Evolutionary conservation across 2,888 invertebrate genomes (phyloP).

Genomic region (Mactromeris polynyma): DNA sequence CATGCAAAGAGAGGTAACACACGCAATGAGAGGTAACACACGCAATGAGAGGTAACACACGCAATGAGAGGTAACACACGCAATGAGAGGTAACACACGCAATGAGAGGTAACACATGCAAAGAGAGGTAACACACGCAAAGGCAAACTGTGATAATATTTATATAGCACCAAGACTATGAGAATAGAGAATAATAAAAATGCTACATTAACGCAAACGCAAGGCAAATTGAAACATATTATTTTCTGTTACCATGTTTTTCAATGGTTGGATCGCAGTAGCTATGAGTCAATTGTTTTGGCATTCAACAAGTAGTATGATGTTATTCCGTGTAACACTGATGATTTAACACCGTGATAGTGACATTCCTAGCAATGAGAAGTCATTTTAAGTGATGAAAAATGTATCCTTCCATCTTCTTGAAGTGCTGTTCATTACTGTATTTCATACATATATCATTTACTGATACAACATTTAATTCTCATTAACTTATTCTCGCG

Average conservation of each 20-base stretch:
- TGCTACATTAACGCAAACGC: too few species aligned
- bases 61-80: too few species aligned
- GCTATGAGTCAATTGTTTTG: slow-evolving; percentile 7
- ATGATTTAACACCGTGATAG: slow-evolving; percentile 6
- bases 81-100: too few species aligned
- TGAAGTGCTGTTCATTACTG: not conserved
- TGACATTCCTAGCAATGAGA: not conserved
- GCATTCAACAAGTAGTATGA: slow-evolving; percentile 14
- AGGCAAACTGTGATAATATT: too few species aligned
- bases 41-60: too few species aligned
- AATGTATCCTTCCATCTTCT: not conserved
- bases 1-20: too few species aligned
- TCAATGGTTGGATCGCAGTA: not conserved
- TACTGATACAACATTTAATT: slow-evolving; percentile 1
- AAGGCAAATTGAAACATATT: too few species aligned
- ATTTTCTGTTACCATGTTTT: not conserved
- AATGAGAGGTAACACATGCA: too few species aligned
- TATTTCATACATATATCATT: not conserved
- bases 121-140: too few species aligned
- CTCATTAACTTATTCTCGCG: not conserved
- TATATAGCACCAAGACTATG: too few species aligned
- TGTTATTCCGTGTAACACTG: not conserved
- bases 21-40: too few species aligned
- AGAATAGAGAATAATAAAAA: too few species aligned
- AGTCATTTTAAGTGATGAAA: slow-evolving; percentile 7